Conservation (phyloP, 1,140 invertebrate genomes). For the Ostrea denselamellosa region DNA sequence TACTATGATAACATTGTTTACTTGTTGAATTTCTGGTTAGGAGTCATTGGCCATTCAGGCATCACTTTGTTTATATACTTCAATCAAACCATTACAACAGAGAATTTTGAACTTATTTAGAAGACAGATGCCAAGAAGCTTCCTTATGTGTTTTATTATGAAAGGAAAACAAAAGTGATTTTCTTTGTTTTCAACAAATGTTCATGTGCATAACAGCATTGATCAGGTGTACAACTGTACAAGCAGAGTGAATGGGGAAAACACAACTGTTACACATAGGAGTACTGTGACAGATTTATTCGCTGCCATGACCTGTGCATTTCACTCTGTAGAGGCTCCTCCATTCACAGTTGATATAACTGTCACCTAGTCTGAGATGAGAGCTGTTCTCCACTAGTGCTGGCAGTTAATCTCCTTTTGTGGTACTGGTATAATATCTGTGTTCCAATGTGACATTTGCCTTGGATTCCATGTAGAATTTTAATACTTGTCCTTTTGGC, state of each 20-base stretch:
- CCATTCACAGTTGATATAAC: not conserved
- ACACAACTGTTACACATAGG: not conserved
- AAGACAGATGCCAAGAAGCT: not conserved
- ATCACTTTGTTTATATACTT: not conserved
- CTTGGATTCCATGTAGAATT: not conserved
- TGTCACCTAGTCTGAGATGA: not conserved
- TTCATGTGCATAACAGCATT: not conserved
- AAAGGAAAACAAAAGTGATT: not conserved
- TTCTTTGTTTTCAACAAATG: not conserved
- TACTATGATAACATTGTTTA: not conserved
- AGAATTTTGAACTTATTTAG: not conserved
- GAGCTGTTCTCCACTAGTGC: not conserved
- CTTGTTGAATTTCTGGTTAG: not conserved
- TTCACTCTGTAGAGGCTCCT: not conserved
- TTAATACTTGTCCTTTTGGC: not conserved
- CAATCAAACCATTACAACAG: not conserved
- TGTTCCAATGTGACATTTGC: not conserved
- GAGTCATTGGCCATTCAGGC: not conserved
- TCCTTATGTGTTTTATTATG: not conserved
- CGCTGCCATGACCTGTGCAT: constrained; percentile 11
- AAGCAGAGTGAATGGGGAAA: not conserved
- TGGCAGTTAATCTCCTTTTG: not conserved
- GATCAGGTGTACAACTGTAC: not conserved
- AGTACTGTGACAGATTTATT: constrained; percentile 7
- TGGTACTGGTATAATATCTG: not conserved